Evolutionary conservation across 2,888 invertebrate genomes (phyloP), one percentile per base, ranked within the genome.

Genomic region (Crematogaster levior): DNA sequence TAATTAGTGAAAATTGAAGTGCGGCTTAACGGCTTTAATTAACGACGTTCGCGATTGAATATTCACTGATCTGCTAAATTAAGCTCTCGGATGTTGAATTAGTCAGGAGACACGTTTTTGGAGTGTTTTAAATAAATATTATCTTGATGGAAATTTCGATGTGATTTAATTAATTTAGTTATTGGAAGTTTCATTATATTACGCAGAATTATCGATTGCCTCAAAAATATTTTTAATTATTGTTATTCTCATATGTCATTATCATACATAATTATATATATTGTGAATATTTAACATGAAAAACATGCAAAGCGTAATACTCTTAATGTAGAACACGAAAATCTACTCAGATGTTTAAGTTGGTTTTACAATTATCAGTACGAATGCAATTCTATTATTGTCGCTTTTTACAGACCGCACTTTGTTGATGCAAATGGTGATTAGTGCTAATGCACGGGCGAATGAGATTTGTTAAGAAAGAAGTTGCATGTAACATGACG

Each of bases 401-500:
- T 4, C 37, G 12, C 24, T 48, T 37, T 37, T 75, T 58, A 15
- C 15, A 34, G n/a, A 2, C n/a, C 12, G n/a, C 12, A 15, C 40
- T 51, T 65, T 18, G 30, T 40, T 3, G 15, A 43, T 30, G 30
- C 48, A 37, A 66, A 51, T 66, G n/a, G 4, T 51, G 24, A 37
- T 75, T 65, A 37, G 27, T 27, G 1, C 51, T n/a, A 18, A 34
- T 34, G 24, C 27, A 37, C 37, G 9, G 24, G 66, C 66, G 18
- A 34, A 48, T 40, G 30, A 24, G 18, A 24, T 65, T 66, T 15
- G 24, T 66, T 51, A 51, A 75, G n/a, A n/a, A n/a, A 60, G n/a
- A 61, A 65, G n/a, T 37, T 75, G 66, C 37, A 43, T 10, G 24
- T 48, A 66, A 65, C 48, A 24, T 74, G 48, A 74, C 66, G 12